Conservation (phyloP, 2,113 vertebrate genomes). For the Clarias batrachus region DNA sequence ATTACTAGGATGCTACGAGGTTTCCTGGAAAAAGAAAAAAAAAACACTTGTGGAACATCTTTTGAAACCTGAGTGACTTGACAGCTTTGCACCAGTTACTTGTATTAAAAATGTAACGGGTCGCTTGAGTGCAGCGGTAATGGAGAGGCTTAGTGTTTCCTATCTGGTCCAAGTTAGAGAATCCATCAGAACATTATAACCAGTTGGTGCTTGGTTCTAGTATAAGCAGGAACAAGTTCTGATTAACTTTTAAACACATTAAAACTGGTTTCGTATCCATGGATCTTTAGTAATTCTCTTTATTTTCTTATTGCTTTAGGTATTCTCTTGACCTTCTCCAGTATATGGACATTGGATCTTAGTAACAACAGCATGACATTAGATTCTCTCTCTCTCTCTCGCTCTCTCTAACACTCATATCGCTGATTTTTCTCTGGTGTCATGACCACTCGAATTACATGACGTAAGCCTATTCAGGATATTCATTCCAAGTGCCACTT, state of each 20-base stretch:
- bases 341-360: constrained; percentile 30
- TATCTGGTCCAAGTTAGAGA: neutral
- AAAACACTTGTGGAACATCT: neutral
- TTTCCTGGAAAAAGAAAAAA: neutral
- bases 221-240: neutral
- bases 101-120: constrained; percentile 39
- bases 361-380: constrained; percentile 6
- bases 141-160: neutral
- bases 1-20: neutral
- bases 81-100: constrained; percentile 12
- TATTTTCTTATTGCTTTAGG: neutral
- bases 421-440: neutral
- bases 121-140: neutral
- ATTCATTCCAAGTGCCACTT: constrained; percentile 19
- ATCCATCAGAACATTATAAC: neutral
- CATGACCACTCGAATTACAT: neutral
- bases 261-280: constrained; percentile 13
- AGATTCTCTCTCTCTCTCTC: constrained; percentile 26
- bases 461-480: neutral
- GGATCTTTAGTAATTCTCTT: neutral
- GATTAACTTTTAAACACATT: constrained; percentile 3
- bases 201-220: neutral
- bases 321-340: constrained; percentile 9
- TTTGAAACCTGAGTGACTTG: constrained; percentile 7
- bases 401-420: constrained; percentile 25